Base-by-base conservation (phyloP, 2,113 vertebrate species). In the Cyprinus carpio region DNA sequence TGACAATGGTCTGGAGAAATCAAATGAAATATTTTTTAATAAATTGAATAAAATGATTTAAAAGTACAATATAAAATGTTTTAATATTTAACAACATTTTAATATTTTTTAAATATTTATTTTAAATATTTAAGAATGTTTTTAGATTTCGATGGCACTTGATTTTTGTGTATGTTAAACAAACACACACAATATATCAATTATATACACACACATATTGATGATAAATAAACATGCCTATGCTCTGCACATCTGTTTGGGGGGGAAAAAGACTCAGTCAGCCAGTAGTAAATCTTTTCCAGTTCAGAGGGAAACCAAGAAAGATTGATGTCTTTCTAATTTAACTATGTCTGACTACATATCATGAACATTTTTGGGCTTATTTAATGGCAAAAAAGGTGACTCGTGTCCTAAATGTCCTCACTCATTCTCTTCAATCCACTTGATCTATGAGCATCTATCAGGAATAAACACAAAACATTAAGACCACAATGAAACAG, bases 371-470 rank as follows among this genome's bases (percentile, higher is more conserved):
- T 69, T 40, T 71, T 23, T 40, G 9, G 18, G 8, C 34, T 34
- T 12, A 71, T 6, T 71, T 20, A 71, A 71, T 40, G 20, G 18
- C 9, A 71, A 71, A 69, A 69, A 71, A 23, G 20, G 4, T 71
- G 10, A n/a, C 67, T 37, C 4, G 0, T 40, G 20, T 40, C 34
- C 34, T 71, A 71, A 71, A 71, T 23, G 18, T 69, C 2, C 67
- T 34, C 10, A 69, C 29, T 34, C 6, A 67, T 34, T 34, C 5
- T 2, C 51, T 34, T 34, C 3, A 10, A 34, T 10, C 16, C 65
- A 10, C 92, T 91, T 92, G 91, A 93, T 91, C 92, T 75, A 34
- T 90, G 91, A 93, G 92, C 90, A n/a, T 84, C 90, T 7, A 54
- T 54, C 51, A 54, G 6, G 16, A 54, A 54, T 90, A 89, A 90